These are phyloP conservation scores for Nothoprocta pentlandii DNA, from an alignment of 2,113 vertebrate genomes.

Conservation along the genomic window DNA sequence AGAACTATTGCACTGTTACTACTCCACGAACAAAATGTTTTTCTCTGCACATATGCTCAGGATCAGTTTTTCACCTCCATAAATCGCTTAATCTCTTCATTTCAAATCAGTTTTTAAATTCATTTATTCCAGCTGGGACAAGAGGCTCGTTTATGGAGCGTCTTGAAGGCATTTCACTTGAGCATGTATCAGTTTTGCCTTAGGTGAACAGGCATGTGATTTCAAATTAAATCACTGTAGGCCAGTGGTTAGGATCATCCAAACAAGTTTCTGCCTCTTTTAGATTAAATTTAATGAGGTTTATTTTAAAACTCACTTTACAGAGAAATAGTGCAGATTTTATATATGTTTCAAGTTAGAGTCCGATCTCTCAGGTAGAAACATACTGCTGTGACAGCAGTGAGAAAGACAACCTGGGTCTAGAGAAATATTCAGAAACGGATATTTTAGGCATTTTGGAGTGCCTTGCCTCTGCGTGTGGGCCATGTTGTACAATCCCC, in stretches of 20 bases:
- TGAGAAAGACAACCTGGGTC: background rate
- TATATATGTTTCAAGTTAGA: background rate
- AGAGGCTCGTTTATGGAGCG: background rate
- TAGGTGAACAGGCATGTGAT: background rate
- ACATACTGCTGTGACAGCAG: background rate
- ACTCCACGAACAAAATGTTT: background rate
- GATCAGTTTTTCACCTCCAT: background rate
- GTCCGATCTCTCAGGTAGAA: background rate
- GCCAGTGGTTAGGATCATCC: background rate
- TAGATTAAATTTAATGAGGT: background rate
- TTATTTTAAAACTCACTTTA: background rate
- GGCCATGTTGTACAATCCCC: background rate
- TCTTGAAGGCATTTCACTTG: background rate
- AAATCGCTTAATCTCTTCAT: background rate
- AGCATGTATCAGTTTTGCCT: background rate
- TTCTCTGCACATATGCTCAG: background rate
- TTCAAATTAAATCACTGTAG: background rate
- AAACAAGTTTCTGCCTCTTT: background rate
- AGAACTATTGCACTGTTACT: background rate
- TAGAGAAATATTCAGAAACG: background rate
- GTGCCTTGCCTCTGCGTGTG: background rate
- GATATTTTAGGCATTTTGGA: background rate
- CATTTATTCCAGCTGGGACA: background rate
- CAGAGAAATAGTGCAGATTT: background rate
- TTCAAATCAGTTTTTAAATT: slow-evolving; percentile 16